Base-by-base conservation (phyloP, 1,140 invertebrate genomes). In the Pachypsylla venusta region DNA sequence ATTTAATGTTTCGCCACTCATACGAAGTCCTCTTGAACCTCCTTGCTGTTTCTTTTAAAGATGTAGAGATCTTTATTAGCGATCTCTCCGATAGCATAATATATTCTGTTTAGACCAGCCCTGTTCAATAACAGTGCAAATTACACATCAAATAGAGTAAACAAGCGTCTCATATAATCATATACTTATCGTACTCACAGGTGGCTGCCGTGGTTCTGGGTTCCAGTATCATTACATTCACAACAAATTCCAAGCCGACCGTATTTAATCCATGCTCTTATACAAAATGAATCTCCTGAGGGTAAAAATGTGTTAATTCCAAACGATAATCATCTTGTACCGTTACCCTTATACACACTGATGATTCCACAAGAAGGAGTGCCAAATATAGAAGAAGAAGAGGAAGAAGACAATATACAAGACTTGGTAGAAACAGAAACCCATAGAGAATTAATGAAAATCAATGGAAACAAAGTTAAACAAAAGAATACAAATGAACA, bases 381-480 rank as follows among this genome's bases (percentile, higher is more conserved):
- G 5, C n/a, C 7, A 55, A 55, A 55, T 27, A 22, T 24, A 19
- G 20, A 5, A 19, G 25, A 27, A 5, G 7, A 55, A 25, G 56
- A 12, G n/a, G 25, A 39, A 20, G 48, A 59, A 27, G 20, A 55
- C 22, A 35, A 42, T 53, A 27, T 7, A 4, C 20, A 58, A 1
- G 40, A 25, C 4, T 26, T 28, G 3, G 42, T 14, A 54, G 57
- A 58, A 58, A 19, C 14, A 16, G 25, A 22, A 53, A 53, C 20
- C 2, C 22, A 53, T 3, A 58, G 42, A 16, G 57, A 58, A 26
- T 3, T 22, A 12, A 19, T 57, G 56, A 57, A 28, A 57, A 57
- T 19, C 4, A 57, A n/a, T 27, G 56, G 25, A 53, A 3, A 48
- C 12, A 53, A 25, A 39, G 28, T n/a, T n/a, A 24, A 20, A 39